Percentiles rank a stretch among this genome's conserved stretches.
Evolutionary conservation across 1,140 invertebrate genomes (phyloP).

Genomic region (Brachionus sp.): DNA sequence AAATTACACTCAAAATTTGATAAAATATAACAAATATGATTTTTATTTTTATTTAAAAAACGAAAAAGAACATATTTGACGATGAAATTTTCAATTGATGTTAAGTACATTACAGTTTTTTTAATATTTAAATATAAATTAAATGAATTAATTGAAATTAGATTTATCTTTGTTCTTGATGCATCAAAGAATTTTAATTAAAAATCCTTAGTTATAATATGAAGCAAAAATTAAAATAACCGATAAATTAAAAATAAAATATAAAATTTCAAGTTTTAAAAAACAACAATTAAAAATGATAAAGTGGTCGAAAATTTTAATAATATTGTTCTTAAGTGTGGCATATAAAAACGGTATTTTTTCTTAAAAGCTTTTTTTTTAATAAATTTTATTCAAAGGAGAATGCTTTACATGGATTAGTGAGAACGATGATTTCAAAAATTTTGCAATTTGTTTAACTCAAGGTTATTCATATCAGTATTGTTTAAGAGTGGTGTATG

Average conservation of each 20-base stretch:
- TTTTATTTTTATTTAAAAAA: not conserved
- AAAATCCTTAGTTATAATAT: not conserved
- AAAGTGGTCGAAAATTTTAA: not conserved
- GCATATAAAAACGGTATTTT: not conserved
- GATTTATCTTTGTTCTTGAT: not conserved
- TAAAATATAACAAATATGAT: not conserved
- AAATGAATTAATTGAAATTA: not conserved
- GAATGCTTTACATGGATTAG: slow-evolving; percentile 20
- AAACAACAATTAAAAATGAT: not conserved
- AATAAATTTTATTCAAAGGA: not conserved
- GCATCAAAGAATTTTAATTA: not conserved
- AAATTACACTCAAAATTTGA: not conserved
- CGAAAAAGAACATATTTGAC: not conserved
- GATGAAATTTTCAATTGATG: not conserved
- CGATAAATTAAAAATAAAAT: not conserved
- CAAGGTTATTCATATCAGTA: not conserved
- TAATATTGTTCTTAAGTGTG: not conserved
- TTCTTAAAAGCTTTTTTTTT: not conserved
- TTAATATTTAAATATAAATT: not conserved
- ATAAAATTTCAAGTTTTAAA: not conserved
- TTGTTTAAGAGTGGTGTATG: slow-evolving; percentile 17
- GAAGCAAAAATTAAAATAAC: not conserved
- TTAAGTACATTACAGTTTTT: not conserved
- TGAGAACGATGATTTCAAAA: not conserved
- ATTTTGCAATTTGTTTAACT: slow-evolving; percentile 4